These are phyloP conservation scores for Hippocampus guttulatus DNA, from an alignment of 2,113 vertebrate genomes.

Conservation along the genomic window DNA sequence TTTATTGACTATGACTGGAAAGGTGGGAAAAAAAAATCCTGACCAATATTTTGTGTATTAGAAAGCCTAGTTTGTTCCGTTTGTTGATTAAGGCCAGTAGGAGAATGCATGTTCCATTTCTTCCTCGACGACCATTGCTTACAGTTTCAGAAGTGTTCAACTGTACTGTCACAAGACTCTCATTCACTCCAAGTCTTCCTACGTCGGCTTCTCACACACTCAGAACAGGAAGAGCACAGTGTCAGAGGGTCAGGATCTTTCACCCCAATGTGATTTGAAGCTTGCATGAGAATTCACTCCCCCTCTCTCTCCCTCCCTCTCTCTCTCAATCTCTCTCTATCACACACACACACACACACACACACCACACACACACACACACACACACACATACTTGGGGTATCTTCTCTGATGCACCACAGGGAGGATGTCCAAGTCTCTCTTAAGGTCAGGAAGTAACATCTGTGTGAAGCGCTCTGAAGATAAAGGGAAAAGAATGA, in stretches of 20 bases:
- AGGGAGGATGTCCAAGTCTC: slow-evolving; percentile 83
- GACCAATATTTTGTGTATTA: too few relatives aligned
- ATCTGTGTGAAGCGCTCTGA: slow-evolving; percentile 86
- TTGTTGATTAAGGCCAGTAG: too few relatives aligned
- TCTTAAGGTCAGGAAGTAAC: slow-evolving; percentile 75
- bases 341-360: background rate
- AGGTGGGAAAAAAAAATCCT: too few relatives aligned
- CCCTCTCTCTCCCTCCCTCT: slow-evolving; percentile 4
- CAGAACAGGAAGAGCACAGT: slow-evolving; percentile 47
- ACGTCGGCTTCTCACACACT: slow-evolving; percentile 23
- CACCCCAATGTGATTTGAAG: slow-evolving; percentile 42
- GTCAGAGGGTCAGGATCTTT: slow-evolving; percentile 39
- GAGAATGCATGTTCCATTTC: too few relatives aligned
- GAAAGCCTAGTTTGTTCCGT: too few relatives aligned
- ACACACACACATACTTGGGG: slow-evolving; percentile 76
- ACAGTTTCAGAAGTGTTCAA: background rate
- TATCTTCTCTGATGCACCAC: slow-evolving; percentile 85
- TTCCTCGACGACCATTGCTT: background rate
- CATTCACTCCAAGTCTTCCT: background rate
- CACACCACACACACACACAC: slow-evolving; percentile 6
- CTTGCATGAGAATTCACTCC: slow-evolving; percentile 55
- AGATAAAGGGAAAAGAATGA: slow-evolving; percentile 25
- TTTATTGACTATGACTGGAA: too few relatives aligned
- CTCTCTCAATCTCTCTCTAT: slow-evolving; percentile 4
- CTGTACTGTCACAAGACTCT: slow-evolving; percentile 23